Conservation (phyloP, 2,888 invertebrate species). For the Alcis repandata region DNA sequence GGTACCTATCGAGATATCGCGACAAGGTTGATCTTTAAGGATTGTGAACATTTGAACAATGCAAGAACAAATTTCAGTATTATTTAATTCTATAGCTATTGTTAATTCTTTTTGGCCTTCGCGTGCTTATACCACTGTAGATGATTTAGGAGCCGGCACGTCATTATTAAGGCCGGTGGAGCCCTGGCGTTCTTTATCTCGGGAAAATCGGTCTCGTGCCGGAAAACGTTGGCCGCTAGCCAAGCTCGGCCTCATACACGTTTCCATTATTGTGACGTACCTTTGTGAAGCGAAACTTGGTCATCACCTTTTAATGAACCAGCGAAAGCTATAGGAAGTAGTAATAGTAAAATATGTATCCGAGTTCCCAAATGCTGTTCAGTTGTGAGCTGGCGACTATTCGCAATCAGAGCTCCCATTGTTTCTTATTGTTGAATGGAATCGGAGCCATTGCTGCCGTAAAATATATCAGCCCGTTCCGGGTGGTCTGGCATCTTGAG, state of each 20-base stretch:
- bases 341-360: slow-evolving; percentile 40
- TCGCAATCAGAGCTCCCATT: slow-evolving; percentile 45
- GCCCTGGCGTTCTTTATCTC: slow-evolving; percentile 70
- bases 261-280: slow-evolving; percentile 58
- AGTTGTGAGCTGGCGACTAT: slow-evolving; percentile 34
- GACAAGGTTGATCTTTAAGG: slow-evolving; percentile 48
- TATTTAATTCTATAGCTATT: slow-evolving; percentile 44
- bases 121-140: slow-evolving; percentile 64
- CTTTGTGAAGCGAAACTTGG: slow-evolving; percentile 38
- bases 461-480: slow-evolving; percentile 58
- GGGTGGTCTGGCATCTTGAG: slow-evolving; percentile 63
- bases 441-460: slow-evolving; percentile 16
- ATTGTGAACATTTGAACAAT: slow-evolving; percentile 34
- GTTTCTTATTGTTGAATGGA: slow-evolving; percentile 40
- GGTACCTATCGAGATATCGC: slow-evolving; percentile 51
- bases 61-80: slow-evolving; percentile 19
- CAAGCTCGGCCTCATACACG: slow-evolving; percentile 61
- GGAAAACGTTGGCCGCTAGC: slow-evolving; percentile 74
- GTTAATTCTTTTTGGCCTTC: slow-evolving; percentile 54
- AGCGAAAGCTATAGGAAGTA: slow-evolving; percentile 36
- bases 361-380: slow-evolving; percentile 43
- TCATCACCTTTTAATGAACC: slow-evolving; percentile 31
- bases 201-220: slow-evolving; percentile 71
- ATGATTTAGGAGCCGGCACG: slow-evolving; percentile 60
- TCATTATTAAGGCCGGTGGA: slow-evolving; percentile 56